Evolutionary conservation across 2,797 vertebrate species (phyloP).

Genomic region (Syndactyla subalaris): DNA sequence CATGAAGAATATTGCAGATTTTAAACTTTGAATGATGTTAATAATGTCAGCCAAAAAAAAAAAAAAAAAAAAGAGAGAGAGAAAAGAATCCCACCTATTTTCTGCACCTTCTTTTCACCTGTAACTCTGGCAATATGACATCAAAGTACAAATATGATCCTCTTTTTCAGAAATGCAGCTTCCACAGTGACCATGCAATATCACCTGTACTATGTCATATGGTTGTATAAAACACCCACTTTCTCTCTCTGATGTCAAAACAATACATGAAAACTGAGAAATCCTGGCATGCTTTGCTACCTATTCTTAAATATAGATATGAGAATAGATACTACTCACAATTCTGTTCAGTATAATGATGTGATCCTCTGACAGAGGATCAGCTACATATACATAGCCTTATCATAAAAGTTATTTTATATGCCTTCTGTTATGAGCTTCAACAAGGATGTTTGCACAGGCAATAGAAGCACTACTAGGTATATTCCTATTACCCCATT

Average conservation of each 20-base stretch:
- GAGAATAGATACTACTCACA: background rate
- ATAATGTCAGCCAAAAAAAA: background rate
- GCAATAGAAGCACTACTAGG: background rate
- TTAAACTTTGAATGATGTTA: background rate
- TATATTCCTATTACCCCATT: background rate
- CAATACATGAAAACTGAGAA: background rate
- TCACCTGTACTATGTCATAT: conserved; percentile 5
- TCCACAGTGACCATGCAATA: background rate
- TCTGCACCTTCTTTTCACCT: background rate
- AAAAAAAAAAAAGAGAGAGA: background rate
- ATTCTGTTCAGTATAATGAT: background rate
- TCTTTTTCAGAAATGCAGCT: background rate
- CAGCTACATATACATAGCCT: background rate
- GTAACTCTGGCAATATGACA: background rate
- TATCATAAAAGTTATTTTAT: background rate
- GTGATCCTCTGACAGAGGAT: background rate
- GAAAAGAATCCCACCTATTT: background rate
- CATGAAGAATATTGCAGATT: background rate
- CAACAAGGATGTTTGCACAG: background rate
- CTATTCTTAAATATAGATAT: background rate
- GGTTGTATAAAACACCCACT: background rate
- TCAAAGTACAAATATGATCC: background rate
- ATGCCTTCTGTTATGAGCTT: background rate
- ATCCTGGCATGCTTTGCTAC: background rate
- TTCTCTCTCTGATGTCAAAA: conserved; percentile 20